Conservation (phyloP, 2,888 invertebrate genomes). For the Diabrotica balteata region DNA sequence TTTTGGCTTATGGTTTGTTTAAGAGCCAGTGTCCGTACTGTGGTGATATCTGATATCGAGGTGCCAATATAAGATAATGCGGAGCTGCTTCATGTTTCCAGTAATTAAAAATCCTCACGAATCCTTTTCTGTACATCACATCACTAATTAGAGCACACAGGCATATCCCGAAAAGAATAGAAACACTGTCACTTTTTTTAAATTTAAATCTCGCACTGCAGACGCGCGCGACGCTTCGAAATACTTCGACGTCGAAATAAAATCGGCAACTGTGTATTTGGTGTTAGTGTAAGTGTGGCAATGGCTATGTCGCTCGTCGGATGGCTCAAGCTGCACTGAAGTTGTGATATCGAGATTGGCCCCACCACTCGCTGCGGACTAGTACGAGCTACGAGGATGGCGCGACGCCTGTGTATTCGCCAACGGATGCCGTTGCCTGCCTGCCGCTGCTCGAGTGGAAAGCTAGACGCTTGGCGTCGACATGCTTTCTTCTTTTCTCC, state of each 20-base stretch:
- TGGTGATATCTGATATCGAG: conserved; percentile 51
- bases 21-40: conserved; percentile 51
- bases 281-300: neutral
- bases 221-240: conserved; percentile 14
- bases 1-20: conserved; percentile 40
- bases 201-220: conserved; percentile 7
- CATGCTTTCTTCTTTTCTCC: conserved; percentile 9
- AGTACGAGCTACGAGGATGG: conserved; percentile 41
- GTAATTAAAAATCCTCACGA: conserved; percentile 24
- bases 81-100: conserved; percentile 55
- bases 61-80: conserved; percentile 51
- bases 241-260: neutral
- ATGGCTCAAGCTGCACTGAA: conserved; percentile 58
- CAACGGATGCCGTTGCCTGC: conserved; percentile 10
- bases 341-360: conserved; percentile 50
- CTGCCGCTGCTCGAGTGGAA: conserved; percentile 13
- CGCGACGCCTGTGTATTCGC: conserved; percentile 39
- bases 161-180: conserved; percentile 5
- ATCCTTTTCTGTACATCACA: conserved; percentile 27
- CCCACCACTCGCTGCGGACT: conserved; percentile 35
- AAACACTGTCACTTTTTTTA: conserved; percentile 9
- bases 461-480: conserved; percentile 14
- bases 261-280: conserved; percentile 32
- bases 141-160: conserved; percentile 23
- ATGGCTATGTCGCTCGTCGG: conserved; percentile 52